Percentiles rank a stretch among this genome's conserved stretches.
phyloP scores from a whole-genome alignment of 2,797 vertebrate genomes.

The Microctenopoma lineatum region DNA sequence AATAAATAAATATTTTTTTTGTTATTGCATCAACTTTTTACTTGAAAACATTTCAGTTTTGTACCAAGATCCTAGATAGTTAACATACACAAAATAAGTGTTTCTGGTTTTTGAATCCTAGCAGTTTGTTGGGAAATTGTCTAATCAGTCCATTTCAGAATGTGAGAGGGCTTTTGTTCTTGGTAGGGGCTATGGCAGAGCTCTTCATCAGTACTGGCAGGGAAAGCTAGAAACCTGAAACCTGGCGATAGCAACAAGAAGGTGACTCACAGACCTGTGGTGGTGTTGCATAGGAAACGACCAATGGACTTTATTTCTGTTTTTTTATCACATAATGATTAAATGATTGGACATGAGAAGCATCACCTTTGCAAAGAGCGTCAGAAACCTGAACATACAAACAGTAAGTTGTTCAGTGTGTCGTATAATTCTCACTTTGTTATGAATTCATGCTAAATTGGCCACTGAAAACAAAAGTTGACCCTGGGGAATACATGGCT shows the following conservation, averaged over 20 bases:
- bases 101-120: not conserved
- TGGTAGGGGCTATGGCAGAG: not conserved
- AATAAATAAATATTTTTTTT: too few relatives aligned
- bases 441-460: conserved; percentile 32
- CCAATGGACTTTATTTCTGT: too few relatives aligned
- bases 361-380: conserved; percentile 1
- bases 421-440: conserved; percentile 14
- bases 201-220: conserved; percentile 7
- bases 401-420: not conserved
- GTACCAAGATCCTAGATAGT: too few relatives aligned
- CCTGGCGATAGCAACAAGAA: conserved; percentile 3
- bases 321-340: not conserved
- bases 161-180: not conserved
- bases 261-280: conserved; percentile 11
- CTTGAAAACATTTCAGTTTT: too few relatives aligned
- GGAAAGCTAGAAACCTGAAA: not conserved
- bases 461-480: conserved; percentile 24
- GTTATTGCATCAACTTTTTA: too few relatives aligned
- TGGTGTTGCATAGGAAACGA: not conserved
- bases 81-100: too few relatives aligned
- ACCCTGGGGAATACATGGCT: conserved; percentile 22
- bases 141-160: not conserved
- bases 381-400: not conserved
- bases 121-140: not conserved
- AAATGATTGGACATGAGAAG: conserved; percentile 8